Base-by-base conservation (phyloP, 2,113 vertebrate genomes). In the Alectura lathami region DNA sequence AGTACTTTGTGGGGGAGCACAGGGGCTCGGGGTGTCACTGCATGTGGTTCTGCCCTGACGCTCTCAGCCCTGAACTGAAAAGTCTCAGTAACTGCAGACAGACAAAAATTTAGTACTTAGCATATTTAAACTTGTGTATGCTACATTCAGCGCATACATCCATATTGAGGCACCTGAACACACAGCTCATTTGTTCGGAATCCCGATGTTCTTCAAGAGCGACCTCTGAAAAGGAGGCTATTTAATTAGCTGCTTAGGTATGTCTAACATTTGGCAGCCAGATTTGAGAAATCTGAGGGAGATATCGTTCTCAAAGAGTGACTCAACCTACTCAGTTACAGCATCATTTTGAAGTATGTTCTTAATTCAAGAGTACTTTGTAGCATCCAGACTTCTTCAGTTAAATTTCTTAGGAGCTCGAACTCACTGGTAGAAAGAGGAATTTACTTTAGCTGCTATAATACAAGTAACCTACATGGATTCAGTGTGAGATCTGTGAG, bases 251-350 rank as follows among this genome's bases (percentile, higher is more conserved):
- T 91, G 69, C 80, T 72, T 72, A 51, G 69, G 42, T 90, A 84
- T n/a, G 40, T 32, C 79, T 66, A 73, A 60, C 90, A 87, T 94
- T 94, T 95, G 92, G 96, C 89, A 86, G 51, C 92, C 91, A 95
- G 82, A 82, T 88, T 92, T 89, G 74, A 95, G 69, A 92, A 88
- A 29, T 38, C 72, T n/a, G 43, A 20, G 53, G 2, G 3, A 12
- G 2, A 47, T 73, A 29, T 22, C 27, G 23, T 93, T 92, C 64
- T 79, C 59, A 76, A 88, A 76, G 48, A 79, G 62, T 67, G 34
- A 74, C 51, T 64, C 48, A 23, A 51, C 21, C 38, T 74, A 29
- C 32, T 89, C 2, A 0, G 47, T 86, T 86, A 56, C 83, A 81
- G 73, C 56, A 78, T 72, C 24, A 0, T 83, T 93, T 69, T 26